A percentile compares a stretch with the other conserved stretches of the same genome.
Evolutionary conservation across 2,888 invertebrate genomes (phyloP).

Genomic region (Apocheima hispidaria): DNA sequence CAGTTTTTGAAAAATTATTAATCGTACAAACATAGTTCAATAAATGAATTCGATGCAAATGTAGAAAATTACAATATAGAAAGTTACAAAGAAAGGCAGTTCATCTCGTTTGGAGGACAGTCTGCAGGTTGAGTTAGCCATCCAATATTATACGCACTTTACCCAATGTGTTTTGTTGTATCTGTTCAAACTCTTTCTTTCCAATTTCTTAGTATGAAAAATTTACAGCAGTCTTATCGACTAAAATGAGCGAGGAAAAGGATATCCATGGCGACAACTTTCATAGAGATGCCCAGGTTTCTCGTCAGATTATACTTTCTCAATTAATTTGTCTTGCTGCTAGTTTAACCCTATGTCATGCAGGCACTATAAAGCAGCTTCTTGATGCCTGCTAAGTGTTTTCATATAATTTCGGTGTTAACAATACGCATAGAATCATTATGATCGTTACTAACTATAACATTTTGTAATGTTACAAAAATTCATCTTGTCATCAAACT

Average conservation of each 20-base stretch:
- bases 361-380: not conserved
- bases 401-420: not conserved
- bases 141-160: not conserved
- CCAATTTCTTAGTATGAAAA: not conserved
- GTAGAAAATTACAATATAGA: not conserved
- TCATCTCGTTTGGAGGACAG: not conserved
- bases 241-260: constrained; percentile 44
- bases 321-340: not conserved
- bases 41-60: not conserved
- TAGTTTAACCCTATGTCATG: constrained; percentile 2
- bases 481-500: not conserved
- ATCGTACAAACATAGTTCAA: no score
- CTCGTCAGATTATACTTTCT: constrained; percentile 23
- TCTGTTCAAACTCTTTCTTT: not conserved
- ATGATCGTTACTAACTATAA: not conserved
- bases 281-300: constrained; percentile 45
- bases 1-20: not conserved
- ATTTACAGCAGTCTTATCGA: constrained; percentile 39
- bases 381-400: not conserved
- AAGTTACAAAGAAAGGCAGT: not conserved
- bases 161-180: not conserved
- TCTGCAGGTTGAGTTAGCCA: constrained; percentile 1
- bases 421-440: not conserved
- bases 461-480: not conserved
- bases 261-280: constrained; percentile 39